Conservation (phyloP, 2,888 invertebrate species). For the Drosophila atroscutellata region DNA sequence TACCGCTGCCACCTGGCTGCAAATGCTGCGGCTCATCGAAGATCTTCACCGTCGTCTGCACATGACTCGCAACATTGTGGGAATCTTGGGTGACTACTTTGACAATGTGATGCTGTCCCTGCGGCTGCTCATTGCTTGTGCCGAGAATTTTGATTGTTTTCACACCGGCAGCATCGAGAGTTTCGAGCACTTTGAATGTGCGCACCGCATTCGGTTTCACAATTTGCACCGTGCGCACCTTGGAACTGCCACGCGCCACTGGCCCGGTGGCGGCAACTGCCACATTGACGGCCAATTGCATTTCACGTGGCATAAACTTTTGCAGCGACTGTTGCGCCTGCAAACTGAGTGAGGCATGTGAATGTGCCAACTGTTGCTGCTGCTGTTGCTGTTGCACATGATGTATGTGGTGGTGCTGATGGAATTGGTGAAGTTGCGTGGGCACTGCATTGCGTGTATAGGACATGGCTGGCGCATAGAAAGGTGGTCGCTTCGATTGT, state of each 20-base stretch:
- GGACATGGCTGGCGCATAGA: constrained; percentile 71
- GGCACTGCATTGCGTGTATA: constrained; percentile 55
- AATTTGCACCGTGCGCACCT: constrained; percentile 82
- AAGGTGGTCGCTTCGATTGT: constrained; percentile 63
- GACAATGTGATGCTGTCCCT: constrained; percentile 77
- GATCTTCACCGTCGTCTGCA: constrained; percentile 82
- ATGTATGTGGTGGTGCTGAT: constrained; percentile 27
- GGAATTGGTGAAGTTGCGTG: constrained; percentile 52
- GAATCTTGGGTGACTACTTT: constrained; percentile 72
- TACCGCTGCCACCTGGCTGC: background rate
- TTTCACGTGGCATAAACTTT: constrained; percentile 76
- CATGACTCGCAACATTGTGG: constrained; percentile 58
- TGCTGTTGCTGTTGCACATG: constrained; percentile 28
- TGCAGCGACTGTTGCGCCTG: constrained; percentile 69
- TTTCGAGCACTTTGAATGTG: constrained; percentile 80
- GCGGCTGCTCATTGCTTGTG: constrained; percentile 71
- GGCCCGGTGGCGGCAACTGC: constrained; percentile 57
- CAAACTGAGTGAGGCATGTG: constrained; percentile 40
- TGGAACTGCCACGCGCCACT: constrained; percentile 55
- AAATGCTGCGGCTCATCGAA: constrained; percentile 69
- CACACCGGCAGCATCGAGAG: constrained; percentile 74
- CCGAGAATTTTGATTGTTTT: constrained; percentile 83
- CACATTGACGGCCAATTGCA: constrained; percentile 69
- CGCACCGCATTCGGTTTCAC: constrained; percentile 68
- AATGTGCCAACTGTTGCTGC: constrained; percentile 4